Base-by-base conservation (phyloP, 2,888 invertebrate species). In the Scaptomyza polygonia region DNA sequence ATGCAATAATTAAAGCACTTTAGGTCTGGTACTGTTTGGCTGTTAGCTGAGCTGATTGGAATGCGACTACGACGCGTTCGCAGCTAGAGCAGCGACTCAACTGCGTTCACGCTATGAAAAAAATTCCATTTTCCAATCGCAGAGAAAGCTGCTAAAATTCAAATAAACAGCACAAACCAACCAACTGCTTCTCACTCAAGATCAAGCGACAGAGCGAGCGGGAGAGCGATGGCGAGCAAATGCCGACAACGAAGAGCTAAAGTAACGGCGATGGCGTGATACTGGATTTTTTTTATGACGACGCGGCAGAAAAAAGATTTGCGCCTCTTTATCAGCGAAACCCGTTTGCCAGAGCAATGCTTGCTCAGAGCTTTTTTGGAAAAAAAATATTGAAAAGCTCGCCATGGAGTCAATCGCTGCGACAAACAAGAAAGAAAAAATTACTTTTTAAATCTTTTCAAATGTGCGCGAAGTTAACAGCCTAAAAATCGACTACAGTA, bases 341-440 rank as follows among this genome's bases (percentile, higher is more conserved):
- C 81, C 72, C 68, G 81, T 81, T 81, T 79, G 62, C 29, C 58
- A 16, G 14, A 7, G 39, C 44, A 27, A 47, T 69, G 51, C 76
- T 63, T 29, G 30, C 18, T 9, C 12, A 47, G 8, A 72, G 72
- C 72, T 73, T 73, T 72, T 42, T 53, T 42, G 36, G 86, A 88
- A 80, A 88, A 83, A n/a, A n/a, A n/a, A n/a, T n/a, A n/a, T n/a
- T n/a, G 86, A 88, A 80, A 88, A 83, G 86, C 88, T 83, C 39
- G 29, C 27, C 42, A 18, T 12, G 27, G 51, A 16, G n/a, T 18
- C 44, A 57, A 48, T 21, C 21, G 30, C 29, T 5, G 16, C 8
- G 36, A 18, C 39, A 40, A 44, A 14, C 12, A 8, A 45, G 25
- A 40, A 12, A 51, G 1, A n/a, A 25, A 12, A 42, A 43, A 12